Conservation (phyloP, 1,140 invertebrate genomes). For the Aphidius ervi region DNA sequence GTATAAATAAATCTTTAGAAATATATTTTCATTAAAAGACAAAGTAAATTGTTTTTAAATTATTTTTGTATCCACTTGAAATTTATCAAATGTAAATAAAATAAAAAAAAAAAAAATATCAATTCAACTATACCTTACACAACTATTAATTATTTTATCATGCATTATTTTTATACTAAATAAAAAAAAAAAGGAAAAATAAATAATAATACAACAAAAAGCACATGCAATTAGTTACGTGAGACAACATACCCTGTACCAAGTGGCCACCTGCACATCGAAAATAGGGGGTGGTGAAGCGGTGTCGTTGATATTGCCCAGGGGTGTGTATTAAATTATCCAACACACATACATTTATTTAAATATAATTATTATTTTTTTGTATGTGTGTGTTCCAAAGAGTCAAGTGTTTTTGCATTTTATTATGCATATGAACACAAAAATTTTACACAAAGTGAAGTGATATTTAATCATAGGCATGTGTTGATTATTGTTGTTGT, state of each 20-base stretch:
- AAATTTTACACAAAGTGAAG: too few relatives aligned
- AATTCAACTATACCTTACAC: background rate
- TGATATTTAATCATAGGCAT: too few relatives aligned
- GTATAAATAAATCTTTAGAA: background rate
- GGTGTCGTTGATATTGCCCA: constrained; percentile 27
- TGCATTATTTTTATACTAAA: too few relatives aligned
- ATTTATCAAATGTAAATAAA: background rate
- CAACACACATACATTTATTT: constrained; percentile 23
- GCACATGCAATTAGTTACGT: constrained; percentile 55
- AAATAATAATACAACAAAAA: constrained; percentile 20
- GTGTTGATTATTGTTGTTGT: too few relatives aligned
- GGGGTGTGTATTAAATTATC: background rate
- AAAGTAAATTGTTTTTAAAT: too few relatives aligned
- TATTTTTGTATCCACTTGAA: too few relatives aligned
- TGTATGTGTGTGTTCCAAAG: too few relatives aligned
- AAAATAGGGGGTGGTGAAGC: constrained; percentile 44
- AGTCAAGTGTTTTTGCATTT: too few relatives aligned
- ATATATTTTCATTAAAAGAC: background rate
- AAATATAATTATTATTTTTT: constrained; percentile 3
- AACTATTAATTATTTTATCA: background rate
- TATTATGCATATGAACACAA: too few relatives aligned
- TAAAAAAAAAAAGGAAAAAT: constrained; percentile 8
- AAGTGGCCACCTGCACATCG: constrained; percentile 67
- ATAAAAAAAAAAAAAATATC: background rate
- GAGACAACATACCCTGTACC: constrained; percentile 73